phyloP scores from a whole-genome alignment of 1,140 invertebrate species.

The Drosophila eugracilis region DNA sequence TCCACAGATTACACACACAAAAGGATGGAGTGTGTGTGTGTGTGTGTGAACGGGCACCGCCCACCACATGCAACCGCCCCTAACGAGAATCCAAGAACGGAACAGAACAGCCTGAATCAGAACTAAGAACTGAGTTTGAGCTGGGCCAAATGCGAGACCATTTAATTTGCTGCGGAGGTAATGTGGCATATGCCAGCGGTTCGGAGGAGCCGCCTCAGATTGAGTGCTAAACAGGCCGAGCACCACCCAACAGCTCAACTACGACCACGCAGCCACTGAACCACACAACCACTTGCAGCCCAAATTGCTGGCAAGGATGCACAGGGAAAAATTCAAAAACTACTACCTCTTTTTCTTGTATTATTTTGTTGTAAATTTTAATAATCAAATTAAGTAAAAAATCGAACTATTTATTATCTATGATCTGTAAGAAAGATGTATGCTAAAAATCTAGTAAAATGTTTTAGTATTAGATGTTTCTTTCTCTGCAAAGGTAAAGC shows the following conservation, averaged over 20 bases:
- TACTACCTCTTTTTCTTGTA: no score
- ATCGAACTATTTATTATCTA: no score
- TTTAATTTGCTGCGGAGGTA: conserved; percentile 82
- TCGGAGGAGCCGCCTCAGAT: conserved; percentile 59
- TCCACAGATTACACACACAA: conserved; percentile 61
- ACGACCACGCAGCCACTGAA: neutral
- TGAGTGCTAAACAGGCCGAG: conserved; percentile 73
- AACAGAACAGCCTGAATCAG: conserved; percentile 5
- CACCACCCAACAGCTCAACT: conserved; percentile 14
- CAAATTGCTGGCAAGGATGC: conserved; percentile 7
- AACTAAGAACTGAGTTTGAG: conserved; percentile 10
- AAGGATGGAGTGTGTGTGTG: conserved; percentile 17
- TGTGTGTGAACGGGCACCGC: conserved; percentile 23
- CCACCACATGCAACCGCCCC: conserved; percentile 60
- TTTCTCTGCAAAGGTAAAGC: conserved; percentile 5
- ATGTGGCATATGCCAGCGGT: conserved; percentile 69
- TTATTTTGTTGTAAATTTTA: no score
- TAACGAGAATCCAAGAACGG: conserved; percentile 57
- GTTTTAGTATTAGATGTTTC: neutral
- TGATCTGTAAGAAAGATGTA: no score
- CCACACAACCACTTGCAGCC: conserved; percentile 10
- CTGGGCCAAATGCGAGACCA: conserved; percentile 66
- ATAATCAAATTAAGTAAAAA: no score
- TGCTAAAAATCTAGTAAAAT: no score
- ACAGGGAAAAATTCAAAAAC: neutral